phyloP scores from a whole-genome alignment of 1,140 invertebrate genomes.

The Aleiodes sp. region DNA sequence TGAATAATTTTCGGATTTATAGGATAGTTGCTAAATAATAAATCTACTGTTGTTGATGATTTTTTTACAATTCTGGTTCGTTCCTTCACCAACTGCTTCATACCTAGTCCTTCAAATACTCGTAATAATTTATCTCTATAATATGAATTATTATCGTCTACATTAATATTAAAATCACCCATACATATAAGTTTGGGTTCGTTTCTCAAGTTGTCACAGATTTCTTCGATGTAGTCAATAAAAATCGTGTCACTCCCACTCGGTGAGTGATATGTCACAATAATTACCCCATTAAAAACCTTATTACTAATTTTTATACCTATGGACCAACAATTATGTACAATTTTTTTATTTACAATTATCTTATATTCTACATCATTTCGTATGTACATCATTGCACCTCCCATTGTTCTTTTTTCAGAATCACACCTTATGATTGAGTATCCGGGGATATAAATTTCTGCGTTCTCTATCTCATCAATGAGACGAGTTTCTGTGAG shows the following conservation, averaged over 20 bases:
- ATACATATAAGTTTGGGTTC: background rate
- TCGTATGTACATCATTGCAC: constrained; percentile 13
- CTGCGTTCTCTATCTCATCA: background rate
- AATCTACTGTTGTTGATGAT: background rate
- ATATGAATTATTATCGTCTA: background rate
- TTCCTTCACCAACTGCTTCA: constrained; percentile 20
- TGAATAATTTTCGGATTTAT: background rate
- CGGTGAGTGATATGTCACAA: constrained; percentile 26
- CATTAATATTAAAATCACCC: constrained; percentile 28
- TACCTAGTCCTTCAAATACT: background rate
- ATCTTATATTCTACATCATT: background rate
- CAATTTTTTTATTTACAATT: background rate
- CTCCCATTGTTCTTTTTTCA: constrained; percentile 17
- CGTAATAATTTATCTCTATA: constrained; percentile 8
- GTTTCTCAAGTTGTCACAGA: constrained; percentile 14
- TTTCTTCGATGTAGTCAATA: constrained; percentile 6
- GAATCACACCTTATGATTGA: background rate
- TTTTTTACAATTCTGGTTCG: constrained; percentile 10
- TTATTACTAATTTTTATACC: constrained; percentile 18
- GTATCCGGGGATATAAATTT: background rate
- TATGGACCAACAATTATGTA: constrained; percentile 23
- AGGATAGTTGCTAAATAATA: constrained; percentile 14
- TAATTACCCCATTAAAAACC: background rate
- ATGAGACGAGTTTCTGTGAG: background rate
- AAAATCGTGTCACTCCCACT: constrained; percentile 23